These are phyloP conservation scores for Ibidorhyncha struthersii DNA, from an alignment of 2,113 vertebrate species.

Conservation along the genomic window DNA sequence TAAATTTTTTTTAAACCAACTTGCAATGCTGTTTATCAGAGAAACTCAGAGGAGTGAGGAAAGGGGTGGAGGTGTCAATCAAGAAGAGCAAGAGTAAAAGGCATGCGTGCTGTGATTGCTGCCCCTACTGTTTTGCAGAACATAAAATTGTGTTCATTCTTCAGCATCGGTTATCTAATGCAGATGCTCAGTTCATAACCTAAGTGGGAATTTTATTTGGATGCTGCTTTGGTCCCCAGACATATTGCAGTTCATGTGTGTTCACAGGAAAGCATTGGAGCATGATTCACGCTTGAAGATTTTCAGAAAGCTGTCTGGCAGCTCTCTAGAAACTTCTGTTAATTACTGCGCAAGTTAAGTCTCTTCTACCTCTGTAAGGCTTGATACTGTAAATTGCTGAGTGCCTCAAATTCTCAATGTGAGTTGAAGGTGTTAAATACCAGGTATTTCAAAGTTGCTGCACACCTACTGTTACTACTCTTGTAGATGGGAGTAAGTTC, in stretches of 20 bases:
- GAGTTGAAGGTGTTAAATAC: conserved; percentile 9
- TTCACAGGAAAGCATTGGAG: background rate
- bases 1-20: conserved; percentile 70
- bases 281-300: background rate
- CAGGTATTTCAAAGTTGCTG: conserved; percentile 5
- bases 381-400: conserved; percentile 38
- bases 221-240: conserved; percentile 10
- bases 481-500: background rate
- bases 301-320: conserved; percentile 43
- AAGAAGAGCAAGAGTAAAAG: conserved; percentile 26
- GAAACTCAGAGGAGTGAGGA: conserved; percentile 56
- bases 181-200: background rate
- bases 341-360: conserved; percentile 9
- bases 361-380: conserved; percentile 51
- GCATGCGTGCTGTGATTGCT: background rate
- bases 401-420: conserved; percentile 15
- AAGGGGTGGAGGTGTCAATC: background rate
- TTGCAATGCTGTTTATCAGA: conserved; percentile 84
- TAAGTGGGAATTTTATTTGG: background rate
- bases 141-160: background rate
- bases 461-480: background rate
- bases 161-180: background rate
- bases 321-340: conserved; percentile 36
- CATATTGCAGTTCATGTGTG: background rate
- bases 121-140: background rate